A percentile compares a stretch with the other conserved stretches of the same genome.
Conservation (phyloP, 2,113 vertebrate species). For the Daubentonia madagascariensis region DNA sequence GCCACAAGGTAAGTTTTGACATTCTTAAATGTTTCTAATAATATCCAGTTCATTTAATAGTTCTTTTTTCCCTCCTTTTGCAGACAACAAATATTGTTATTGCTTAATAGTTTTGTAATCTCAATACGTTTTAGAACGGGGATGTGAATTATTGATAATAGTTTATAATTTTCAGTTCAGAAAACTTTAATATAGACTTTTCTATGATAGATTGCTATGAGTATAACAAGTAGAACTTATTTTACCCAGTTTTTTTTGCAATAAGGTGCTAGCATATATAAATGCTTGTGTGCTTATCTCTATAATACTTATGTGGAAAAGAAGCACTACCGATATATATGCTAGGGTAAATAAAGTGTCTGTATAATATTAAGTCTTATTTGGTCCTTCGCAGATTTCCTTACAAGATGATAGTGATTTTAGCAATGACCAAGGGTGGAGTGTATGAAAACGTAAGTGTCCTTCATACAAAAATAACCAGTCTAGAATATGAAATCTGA, state of each 20-base stretch:
- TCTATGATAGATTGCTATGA: neutral
- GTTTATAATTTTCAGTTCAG: neutral
- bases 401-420: neutral
- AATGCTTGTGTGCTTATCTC: neutral
- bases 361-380: neutral
- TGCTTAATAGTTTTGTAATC: neutral
- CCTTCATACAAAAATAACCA: neutral
- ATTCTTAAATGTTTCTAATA: neutral
- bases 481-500: neutral
- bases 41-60: neutral
- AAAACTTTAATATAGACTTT: neutral
- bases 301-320: neutral
- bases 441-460: neutral
- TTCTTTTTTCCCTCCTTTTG: neutral
- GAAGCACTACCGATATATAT: neutral
- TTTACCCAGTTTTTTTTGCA: neutral
- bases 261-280: neutral
- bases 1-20: neutral
- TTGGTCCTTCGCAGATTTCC: neutral
- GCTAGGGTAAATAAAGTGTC: neutral
- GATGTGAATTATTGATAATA: neutral
- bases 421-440: neutral
- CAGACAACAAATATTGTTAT: neutral
- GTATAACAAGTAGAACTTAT: neutral
- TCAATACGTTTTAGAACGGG: neutral